Conservation (phyloP, 2,888 invertebrate genomes). For the Drosophila pseudotakahashii region DNA sequence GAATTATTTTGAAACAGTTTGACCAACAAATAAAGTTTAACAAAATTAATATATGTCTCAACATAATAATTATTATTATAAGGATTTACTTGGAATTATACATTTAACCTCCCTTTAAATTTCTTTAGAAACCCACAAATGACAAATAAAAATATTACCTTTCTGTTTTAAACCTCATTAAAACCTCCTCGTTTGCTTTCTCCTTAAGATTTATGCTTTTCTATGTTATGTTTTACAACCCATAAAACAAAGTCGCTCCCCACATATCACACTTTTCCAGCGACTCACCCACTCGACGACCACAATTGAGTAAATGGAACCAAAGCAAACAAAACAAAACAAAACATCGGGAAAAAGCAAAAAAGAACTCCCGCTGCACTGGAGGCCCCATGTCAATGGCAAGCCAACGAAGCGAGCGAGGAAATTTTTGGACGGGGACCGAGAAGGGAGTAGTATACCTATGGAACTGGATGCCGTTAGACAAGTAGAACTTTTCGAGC, state of each 20-base stretch:
- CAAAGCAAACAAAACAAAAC: conserved; percentile 19
- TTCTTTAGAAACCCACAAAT: background rate
- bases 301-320: conserved; percentile 38
- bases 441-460: background rate
- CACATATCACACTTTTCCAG: conserved; percentile 13
- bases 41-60: no score
- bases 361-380: conserved; percentile 22
- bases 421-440: background rate
- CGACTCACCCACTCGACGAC: conserved; percentile 29
- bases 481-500: conserved; percentile 31
- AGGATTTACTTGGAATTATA: background rate
- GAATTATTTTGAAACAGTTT: no score
- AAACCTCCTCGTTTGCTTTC: conserved; percentile 6
- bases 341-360: background rate
- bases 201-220: conserved; percentile 3
- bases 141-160: conserved; percentile 6
- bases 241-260: conserved; percentile 28
- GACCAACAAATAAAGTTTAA: no score
- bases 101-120: background rate
- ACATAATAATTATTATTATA: no score
- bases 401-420: conserved; percentile 22
- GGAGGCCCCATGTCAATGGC: conserved; percentile 30
- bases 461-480: conserved; percentile 42
- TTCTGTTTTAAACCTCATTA: conserved; percentile 10
- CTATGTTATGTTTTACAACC: conserved; percentile 10